These are phyloP conservation scores for Desmodus rotundus DNA, from an alignment of 2,113 vertebrate genomes.

Conservation along the genomic window DNA sequence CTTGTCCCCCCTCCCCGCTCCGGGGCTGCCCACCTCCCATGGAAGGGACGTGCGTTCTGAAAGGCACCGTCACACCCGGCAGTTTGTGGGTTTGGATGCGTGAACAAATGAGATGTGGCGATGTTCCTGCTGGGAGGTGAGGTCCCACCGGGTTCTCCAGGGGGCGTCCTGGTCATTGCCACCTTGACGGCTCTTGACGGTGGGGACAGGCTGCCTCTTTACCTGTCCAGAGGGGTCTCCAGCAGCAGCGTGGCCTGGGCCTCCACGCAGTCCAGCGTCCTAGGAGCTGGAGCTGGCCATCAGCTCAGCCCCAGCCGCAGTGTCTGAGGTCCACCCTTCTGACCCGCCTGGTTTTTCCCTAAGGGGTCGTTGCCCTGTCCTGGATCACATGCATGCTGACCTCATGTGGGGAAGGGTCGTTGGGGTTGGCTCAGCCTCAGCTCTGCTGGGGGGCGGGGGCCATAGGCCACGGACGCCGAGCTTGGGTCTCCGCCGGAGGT, in stretches of 20 bases:
- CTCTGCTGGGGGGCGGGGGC: accelerated
- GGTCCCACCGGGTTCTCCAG: accelerated
- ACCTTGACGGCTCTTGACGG: neutral
- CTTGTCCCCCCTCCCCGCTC: neutral
- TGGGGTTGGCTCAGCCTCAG: accelerated
- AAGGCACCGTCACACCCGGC: neutral
- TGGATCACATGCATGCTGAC: accelerated
- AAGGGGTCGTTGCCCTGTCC: accelerated
- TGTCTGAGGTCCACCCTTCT: neutral
- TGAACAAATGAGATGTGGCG: accelerated
- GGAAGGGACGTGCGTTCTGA: neutral
- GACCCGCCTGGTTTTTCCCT: neutral
- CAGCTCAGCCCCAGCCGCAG: neutral
- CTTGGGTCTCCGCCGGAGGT: accelerated
- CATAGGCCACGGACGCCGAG: accelerated
- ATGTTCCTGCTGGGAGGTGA: no score
- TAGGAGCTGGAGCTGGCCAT: neutral
- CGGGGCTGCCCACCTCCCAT: accelerated
- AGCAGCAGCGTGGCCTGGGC: accelerated
- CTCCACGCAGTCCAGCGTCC: neutral
- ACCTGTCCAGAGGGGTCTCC: neutral
- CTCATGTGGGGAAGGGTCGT: neutral
- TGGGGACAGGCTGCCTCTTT: neutral
- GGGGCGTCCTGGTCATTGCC: no score
- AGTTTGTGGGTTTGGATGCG: neutral